phyloP scores from a whole-genome alignment of 2,113 vertebrate species.

The Pleuronectes platessa region DNA sequence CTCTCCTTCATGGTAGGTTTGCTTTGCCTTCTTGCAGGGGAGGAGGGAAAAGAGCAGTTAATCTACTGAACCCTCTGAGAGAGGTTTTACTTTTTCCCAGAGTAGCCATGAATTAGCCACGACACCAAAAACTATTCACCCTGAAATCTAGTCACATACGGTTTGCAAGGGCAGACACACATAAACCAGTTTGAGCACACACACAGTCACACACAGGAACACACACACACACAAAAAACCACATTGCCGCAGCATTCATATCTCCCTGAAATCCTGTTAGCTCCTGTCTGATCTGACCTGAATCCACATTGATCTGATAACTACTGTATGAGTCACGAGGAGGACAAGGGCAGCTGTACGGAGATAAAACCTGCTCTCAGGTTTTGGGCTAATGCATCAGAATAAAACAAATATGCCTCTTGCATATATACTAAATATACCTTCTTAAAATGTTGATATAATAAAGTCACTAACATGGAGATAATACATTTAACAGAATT shows the following conservation, averaged over 20 bases:
- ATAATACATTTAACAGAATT: not conserved
- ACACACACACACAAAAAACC: not conserved
- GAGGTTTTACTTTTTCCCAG: not conserved
- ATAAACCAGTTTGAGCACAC: not conserved
- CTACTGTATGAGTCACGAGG: slow-evolving; percentile 4
- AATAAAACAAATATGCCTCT: not conserved
- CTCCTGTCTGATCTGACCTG: slow-evolving; percentile 46
- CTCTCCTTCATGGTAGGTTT: slow-evolving; percentile 9
- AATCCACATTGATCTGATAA: slow-evolving; percentile 29
- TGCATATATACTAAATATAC: not conserved
- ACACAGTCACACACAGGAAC: not conserved
- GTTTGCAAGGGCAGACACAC: not conserved
- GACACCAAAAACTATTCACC: slow-evolving; percentile 9
- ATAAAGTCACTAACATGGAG: too few species aligned
- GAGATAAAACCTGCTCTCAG: not conserved
- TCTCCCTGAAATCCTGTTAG: slow-evolving; percentile 42
- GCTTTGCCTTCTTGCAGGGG: slow-evolving; percentile 8
- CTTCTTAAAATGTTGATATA: not conserved
- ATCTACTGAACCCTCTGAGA: slow-evolving; percentile 29
- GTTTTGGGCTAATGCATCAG: not conserved
- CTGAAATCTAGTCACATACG: slow-evolving; percentile 9
- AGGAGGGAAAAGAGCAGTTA: slow-evolving; percentile 14
- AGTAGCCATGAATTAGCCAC: slow-evolving; percentile 40
- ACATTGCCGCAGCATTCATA: slow-evolving; percentile 3
- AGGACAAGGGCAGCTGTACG: not conserved